Base-by-base conservation (phyloP, 2,888 invertebrate genomes). In the Leucophora obtusa region DNA sequence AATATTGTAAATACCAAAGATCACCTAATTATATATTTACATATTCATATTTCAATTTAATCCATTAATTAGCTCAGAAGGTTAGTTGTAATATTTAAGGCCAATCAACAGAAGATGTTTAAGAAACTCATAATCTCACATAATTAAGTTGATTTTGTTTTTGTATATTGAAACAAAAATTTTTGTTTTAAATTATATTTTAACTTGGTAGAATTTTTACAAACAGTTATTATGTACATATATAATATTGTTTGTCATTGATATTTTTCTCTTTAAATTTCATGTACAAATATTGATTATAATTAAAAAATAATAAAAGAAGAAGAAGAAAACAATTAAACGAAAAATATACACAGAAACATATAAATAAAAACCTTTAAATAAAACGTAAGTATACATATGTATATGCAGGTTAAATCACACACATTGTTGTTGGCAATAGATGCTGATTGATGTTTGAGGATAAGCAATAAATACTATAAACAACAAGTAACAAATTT, bases 401-500 rank as follows among this genome's bases (percentile, higher is more conserved):
- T 28, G 6, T 7, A 28, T 28, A 28, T 28, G 6, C 15, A 2
- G n/a, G 6, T 47, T 47, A 47, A 47, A 47, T 5, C n/a, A 47
- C 14, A n/a, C 2, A 15, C 17, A 15, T 15, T 38, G 17, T 38
- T 35, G 17, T 35, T 18, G 11, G 38, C 18, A 38, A 59, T 59
- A 35, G 54, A 43, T 43, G 43, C 24, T 28, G 53, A 62, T 43
- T 54, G 24, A 43, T 62, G 28, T 54, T 62, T 43, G 14, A 71
- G 15, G 53, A 33, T 35, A 54, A 17, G 2, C 11, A 28, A 4
- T 28, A 28, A 7, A 10, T 11, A 10, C 43, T 18, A 15, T 3
- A 24, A 65, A 53, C 33, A 63, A 28, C 4, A 51, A 33, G 35
- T 7, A 6, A 18, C 15, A 50, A n/a, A n/a, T n/a, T n/a, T n/a